A percentile compares a stretch with the other conserved stretches of the same genome.
Evolutionary conservation across 2,888 invertebrate genomes (phyloP).

Genomic region (Ischnus inquisitorius): DNA sequence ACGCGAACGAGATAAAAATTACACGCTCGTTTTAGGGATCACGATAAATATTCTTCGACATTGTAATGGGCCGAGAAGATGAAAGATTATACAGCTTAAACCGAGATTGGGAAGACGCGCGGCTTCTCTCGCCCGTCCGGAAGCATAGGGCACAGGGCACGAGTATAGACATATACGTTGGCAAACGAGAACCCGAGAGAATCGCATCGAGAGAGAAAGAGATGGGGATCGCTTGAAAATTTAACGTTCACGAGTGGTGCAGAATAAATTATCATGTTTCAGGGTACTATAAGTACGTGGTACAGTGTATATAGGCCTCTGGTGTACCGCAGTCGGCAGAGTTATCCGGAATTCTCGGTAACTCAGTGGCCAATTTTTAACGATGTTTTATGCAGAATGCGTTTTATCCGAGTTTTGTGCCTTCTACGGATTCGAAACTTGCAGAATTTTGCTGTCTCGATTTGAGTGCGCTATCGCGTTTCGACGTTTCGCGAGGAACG

Average conservation of each 20-base stretch:
- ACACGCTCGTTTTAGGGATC: neutral
- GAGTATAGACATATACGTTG: slow-evolving; percentile 7
- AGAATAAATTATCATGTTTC: slow-evolving; percentile 60
- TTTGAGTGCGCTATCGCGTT: neutral
- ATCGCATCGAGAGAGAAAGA: slow-evolving; percentile 28
- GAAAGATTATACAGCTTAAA: slow-evolving; percentile 26
- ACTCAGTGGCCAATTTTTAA: slow-evolving; percentile 46
- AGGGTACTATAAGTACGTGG: slow-evolving; percentile 36
- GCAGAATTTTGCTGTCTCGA: slow-evolving; percentile 4
- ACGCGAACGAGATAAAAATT: slow-evolving; percentile 10
- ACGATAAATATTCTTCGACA: slow-evolving; percentile 37
- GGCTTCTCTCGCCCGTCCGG: slow-evolving; percentile 24
- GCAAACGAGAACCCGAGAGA: slow-evolving; percentile 34
- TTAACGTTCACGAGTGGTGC: slow-evolving; percentile 58
- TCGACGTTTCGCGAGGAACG: neutral
- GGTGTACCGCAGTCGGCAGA: slow-evolving; percentile 29
- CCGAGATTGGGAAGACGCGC: slow-evolving; percentile 44
- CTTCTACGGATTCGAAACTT: neutral
- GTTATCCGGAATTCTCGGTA: slow-evolving; percentile 41
- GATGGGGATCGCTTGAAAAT: slow-evolving; percentile 74
- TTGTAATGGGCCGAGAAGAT: slow-evolving; percentile 18
- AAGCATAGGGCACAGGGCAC: slow-evolving; percentile 21
- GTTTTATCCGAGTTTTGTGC: slow-evolving; percentile 8
- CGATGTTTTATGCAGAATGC: slow-evolving; percentile 57
- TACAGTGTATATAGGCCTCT: slow-evolving; percentile 19